Percentiles rank a stretch among this genome's conserved stretches.
Conservation (phyloP, 2,797 vertebrate genomes). For the Myripristis jacobus region DNA sequence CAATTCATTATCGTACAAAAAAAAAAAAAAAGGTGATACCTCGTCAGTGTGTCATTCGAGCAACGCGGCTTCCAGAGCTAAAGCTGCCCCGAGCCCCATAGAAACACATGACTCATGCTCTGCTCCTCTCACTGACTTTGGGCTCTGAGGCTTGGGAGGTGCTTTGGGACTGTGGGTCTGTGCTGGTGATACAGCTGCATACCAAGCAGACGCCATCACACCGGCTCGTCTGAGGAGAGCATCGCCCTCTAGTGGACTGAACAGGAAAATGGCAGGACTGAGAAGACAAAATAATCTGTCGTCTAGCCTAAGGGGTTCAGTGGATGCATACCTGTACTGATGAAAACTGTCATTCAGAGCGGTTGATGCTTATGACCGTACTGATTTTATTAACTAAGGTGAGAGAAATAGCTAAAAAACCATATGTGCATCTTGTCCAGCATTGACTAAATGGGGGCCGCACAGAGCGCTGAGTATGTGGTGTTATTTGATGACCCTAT, state of each 20-base stretch:
- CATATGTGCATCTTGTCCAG: not conserved
- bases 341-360: not conserved
- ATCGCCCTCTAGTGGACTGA: constrained; percentile 66
- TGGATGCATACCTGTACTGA: not conserved
- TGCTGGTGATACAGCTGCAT: constrained; percentile 49
- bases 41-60: not conserved
- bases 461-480: no score
- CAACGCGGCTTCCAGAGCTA: constrained; percentile 5
- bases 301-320: no score
- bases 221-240: constrained; percentile 27
- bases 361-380: not conserved
- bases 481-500: no score
- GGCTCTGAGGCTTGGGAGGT: constrained; percentile 51
- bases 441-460: not conserved
- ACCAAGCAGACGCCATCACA: constrained; percentile 30
- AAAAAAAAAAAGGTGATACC: constrained; percentile 16
- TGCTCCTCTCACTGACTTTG: constrained; percentile 56
- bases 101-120: constrained; percentile 67
- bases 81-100: constrained; percentile 48
- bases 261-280: constrained; percentile 5
- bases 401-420: not conserved
- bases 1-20: constrained; percentile 8
- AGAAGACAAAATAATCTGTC: not conserved
- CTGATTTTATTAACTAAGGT: not conserved
- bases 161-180: constrained; percentile 44